Evolutionary conservation across 2,797 vertebrate genomes (phyloP), one percentile per base, ranked within the genome.

Genomic region (Sebastes elongatus): DNA sequence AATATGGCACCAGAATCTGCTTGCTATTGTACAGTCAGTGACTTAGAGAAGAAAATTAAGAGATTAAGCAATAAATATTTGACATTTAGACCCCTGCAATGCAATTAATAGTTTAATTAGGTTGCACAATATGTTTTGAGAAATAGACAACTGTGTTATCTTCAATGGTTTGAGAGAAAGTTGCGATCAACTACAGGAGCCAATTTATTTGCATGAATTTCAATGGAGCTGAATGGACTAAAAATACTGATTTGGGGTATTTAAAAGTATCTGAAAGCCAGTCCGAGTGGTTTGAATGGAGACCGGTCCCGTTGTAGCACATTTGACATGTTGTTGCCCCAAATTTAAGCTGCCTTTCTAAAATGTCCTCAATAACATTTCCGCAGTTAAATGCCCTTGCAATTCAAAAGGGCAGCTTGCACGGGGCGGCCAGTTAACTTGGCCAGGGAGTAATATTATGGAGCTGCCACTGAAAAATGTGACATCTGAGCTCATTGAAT

Each of bases 391-490:
- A 83, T 23, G 69, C 23, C 28, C 20, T 10, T 70, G 14, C 3
- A 5, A 61, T 74, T 80, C 28, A 85, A 80, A 86, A 71, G 76
- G 78, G 32, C 75, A 32, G 71, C 82, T 60, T 64, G 68, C 61
- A 30, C 70, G 25, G 38, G 70, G 66, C 20, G 7, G 30, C 61
- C 70, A 8, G 76, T 66, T 55, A 52, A 59, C 62, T 77, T 80
- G 85, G 71, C 81, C 67, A 11, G 28, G 65, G 28, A 72, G 63
- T 59, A 81, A 83, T 83, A 86, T 81, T 82, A 81, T 86, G 80
- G 75, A 66, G 80, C 84, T 80, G 92, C 74, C 86, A 81, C 84
- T 79, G 11, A 79, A 81, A 85, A 76, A 89, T 88, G 88, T 86
- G 85, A 83, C 84, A 78, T 90, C 52, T 25, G 20, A 78, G 84